phyloP scores from a whole-genome alignment of 2,113 vertebrate genomes.

The Emydocephalus ijimae region DNA sequence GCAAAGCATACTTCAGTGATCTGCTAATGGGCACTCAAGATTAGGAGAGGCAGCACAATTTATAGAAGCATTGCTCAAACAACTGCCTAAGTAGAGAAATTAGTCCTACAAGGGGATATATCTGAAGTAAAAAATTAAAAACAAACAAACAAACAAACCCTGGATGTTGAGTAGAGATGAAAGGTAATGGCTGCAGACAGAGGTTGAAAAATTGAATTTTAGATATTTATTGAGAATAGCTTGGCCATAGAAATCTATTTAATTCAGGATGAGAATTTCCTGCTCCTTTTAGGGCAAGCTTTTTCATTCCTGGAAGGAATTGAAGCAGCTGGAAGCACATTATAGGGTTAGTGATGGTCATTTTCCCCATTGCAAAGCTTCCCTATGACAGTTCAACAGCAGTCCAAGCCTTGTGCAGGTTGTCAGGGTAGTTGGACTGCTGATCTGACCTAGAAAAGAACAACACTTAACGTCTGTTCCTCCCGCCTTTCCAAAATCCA shows the following conservation, averaged over 20 bases:
- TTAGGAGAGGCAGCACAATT: not conserved
- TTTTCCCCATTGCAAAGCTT: not conserved
- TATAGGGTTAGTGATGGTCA: accelerated
- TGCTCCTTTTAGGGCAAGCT: not conserved
- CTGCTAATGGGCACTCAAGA: not conserved
- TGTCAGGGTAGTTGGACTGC: not conserved
- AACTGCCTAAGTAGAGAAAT: not conserved
- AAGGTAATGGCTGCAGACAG: not conserved
- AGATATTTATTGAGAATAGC: not conserved
- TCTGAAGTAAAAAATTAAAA: not conserved
- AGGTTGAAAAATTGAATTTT: not conserved
- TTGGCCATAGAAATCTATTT: not conserved
- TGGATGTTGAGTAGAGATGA: not conserved
- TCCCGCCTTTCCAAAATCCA: not conserved
- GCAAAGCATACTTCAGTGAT: not conserved
- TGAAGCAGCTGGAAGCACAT: accelerated
- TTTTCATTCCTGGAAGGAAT: not conserved
- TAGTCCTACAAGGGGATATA: not conserved
- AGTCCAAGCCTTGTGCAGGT: not conserved
- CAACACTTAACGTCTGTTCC: not conserved
- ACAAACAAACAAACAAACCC: not conserved
- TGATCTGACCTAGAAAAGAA: not conserved
- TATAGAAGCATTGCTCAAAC: accelerated
- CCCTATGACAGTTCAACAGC: not conserved
- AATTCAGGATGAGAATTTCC: not conserved